These are phyloP conservation scores for Rhagoletis pomonella DNA, from an alignment of 1,140 invertebrate species.

Conservation along the genomic window DNA sequence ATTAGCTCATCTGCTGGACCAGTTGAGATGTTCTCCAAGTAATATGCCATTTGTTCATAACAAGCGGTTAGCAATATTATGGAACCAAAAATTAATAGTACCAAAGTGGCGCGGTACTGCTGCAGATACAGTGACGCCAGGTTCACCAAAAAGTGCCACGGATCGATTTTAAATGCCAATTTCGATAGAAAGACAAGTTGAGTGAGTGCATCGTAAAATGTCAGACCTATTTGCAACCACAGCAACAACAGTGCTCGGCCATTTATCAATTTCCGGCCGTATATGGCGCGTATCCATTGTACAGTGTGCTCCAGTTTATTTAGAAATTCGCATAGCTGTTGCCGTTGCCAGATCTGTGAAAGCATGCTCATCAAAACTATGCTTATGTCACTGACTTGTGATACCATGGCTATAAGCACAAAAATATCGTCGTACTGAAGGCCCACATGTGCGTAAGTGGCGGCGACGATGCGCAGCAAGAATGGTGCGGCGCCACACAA, in stretches of 20 bases:
- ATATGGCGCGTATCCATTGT: constrained; percentile 17
- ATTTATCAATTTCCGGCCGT: neutral
- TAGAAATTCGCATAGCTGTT: neutral
- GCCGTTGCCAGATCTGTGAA: neutral
- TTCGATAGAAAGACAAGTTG: constrained; percentile 64
- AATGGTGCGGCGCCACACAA: constrained; percentile 60
- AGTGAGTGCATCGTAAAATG: constrained; percentile 65
- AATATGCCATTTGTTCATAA: neutral
- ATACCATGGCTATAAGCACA: constrained; percentile 61
- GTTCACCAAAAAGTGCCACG: constrained; percentile 62
- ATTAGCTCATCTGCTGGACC: too few relatives aligned
- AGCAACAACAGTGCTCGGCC: constrained; percentile 54
- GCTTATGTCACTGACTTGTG: constrained; percentile 45
- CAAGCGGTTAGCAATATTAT: neutral
- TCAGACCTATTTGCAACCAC: constrained; percentile 63
- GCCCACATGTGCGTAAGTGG: constrained; percentile 64
- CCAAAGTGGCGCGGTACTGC: constrained; percentile 63
- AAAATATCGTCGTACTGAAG: constrained; percentile 63
- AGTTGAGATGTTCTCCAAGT: neutral
- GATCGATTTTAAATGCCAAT: constrained; percentile 59
- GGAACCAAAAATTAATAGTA: constrained; percentile 58
- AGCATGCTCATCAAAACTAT: neutral
- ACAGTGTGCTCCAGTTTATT: neutral
- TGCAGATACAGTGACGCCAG: constrained; percentile 65
- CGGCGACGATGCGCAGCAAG: constrained; percentile 60